Evolutionary conservation across 2,113 vertebrate genomes (phyloP), one percentile per base, ranked within the genome.

Genomic region (Phocoena phocoena): DNA sequence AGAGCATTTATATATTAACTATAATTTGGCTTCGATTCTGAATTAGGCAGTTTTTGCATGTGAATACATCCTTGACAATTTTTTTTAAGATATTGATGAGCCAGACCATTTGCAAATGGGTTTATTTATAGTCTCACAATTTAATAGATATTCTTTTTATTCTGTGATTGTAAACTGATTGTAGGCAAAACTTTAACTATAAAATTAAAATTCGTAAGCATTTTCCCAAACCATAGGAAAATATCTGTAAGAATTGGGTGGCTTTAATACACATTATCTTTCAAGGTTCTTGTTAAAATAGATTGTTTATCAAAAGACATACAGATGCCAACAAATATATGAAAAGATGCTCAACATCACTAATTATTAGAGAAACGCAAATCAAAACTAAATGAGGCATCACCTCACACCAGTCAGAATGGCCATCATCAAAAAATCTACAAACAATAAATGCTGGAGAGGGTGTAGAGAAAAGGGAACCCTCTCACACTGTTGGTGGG

Each of bases 1-100:
- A 73, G 21, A 71, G 8, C 85, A 84, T 91, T 93, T 96, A 94
- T 53, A 92, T 80, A 55, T 79, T 90, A 90, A 81, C 10, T 77
- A 13, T 62, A 85, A 82, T 77, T 96, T 90, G 20, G 25, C 73
- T 90, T 94, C 2, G 65, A 41, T 85, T 83, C 67, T 94, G 21
- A 84, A 60, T 93, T 81, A 88, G 44, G 26, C 20, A 62, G 18
- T 71, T 93, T 87, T 90, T 60, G 8, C 13, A 47, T 80, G 13
- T 65, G 3, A 90, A 44, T 70, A 62, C 31, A 5, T 25, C 4
- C 15, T 44, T 87, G 55, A 88, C 14, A 67, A 60, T n/a, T 70
- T 96, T 63, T 84, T 44, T 80, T 2, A 0, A 93, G 23, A 53
- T 60, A 94, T 26, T 81, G 13, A 90, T 47, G 17, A 92, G 33